Conservation (phyloP, 2,113 vertebrate species). For the Poecile atricapillus region DNA sequence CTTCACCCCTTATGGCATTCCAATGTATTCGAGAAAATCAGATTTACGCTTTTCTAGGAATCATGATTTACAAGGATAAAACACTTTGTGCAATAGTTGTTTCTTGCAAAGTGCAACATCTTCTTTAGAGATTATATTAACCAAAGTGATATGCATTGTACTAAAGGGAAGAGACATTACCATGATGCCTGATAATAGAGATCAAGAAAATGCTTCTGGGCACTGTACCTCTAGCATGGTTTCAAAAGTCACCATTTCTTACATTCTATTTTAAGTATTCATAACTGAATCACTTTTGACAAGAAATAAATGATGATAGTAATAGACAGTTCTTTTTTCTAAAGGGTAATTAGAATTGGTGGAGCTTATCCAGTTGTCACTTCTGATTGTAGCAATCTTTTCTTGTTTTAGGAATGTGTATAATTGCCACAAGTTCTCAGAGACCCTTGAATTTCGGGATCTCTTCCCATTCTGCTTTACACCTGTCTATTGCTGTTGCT, state of each 20-base stretch:
- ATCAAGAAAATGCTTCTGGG: not conserved
- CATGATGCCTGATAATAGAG: not conserved
- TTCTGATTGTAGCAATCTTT: not conserved
- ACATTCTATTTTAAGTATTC: not conserved
- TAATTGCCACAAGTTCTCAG: not conserved
- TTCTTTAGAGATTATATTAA: not conserved
- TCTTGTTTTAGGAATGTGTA: not conserved
- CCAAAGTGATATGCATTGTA: not conserved
- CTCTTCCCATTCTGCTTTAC: not conserved
- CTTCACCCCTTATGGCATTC: not conserved
- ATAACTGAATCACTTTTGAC: not conserved
- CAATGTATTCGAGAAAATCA: not conserved
- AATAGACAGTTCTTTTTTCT: not conserved
- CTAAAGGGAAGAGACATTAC: not conserved
- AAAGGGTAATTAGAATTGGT: not conserved
- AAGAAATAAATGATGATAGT: not conserved
- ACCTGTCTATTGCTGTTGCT: rapidly evolving
- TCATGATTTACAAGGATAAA: not conserved
- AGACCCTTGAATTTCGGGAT: not conserved
- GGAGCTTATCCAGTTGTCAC: not conserved
- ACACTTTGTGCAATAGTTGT: not conserved
- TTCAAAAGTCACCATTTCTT: not conserved
- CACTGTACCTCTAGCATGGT: not conserved
- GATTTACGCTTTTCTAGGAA: not conserved
- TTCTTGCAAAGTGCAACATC: not conserved